A percentile compares a stretch with the other conserved stretches of the same genome.
These are phyloP conservation scores for Engystomops pustulosus DNA, from an alignment of 2,113 vertebrate species.

Conservation along the genomic window DNA sequence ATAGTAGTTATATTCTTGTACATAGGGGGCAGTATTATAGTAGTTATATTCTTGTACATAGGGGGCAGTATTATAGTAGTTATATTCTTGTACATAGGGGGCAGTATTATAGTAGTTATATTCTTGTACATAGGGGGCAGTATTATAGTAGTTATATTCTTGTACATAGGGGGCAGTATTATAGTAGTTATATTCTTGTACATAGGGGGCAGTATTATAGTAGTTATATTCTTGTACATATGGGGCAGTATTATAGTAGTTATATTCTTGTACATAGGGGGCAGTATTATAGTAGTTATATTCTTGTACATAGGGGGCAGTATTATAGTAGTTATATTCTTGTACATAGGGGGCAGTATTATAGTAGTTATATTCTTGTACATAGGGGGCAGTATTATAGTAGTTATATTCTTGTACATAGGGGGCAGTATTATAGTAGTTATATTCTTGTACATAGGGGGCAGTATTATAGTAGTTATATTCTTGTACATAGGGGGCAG, in stretches of 20 bases:
- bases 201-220: not conserved
- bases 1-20: slow-evolving; percentile 11
- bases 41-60: not conserved
- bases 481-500: no score
- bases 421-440: no score
- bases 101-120: slow-evolving; percentile 1
- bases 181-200: slow-evolving; percentile 11
- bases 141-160: slow-evolving; percentile 12
- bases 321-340: slow-evolving; percentile 1
- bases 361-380: not conserved
- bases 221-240: slow-evolving; percentile 8
- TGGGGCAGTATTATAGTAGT: not conserved
- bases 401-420: no score
- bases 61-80: not conserved
- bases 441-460: no score
- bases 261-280: not conserved
- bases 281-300: not conserved
- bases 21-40: no score
- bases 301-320: not conserved
- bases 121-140: not conserved
- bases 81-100: slow-evolving; percentile 1
- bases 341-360: not conserved
- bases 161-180: not conserved
- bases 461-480: no score
- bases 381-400: no score